These are phyloP conservation scores for Cylindroiulus punctatus DNA, from an alignment of 2,888 invertebrate genomes.

Conservation along the genomic window DNA sequence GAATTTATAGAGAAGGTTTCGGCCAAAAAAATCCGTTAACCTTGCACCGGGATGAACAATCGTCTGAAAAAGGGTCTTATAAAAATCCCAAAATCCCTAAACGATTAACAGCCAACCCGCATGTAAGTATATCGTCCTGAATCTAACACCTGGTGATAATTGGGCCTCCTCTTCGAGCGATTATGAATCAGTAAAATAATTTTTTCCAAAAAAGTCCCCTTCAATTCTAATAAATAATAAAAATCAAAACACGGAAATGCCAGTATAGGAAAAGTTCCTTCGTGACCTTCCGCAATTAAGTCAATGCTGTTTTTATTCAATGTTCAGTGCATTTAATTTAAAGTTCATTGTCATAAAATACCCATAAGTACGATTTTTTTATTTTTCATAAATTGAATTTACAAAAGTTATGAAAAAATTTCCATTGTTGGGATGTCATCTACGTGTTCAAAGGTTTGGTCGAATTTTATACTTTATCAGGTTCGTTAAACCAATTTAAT, in stretches of 20 bases:
- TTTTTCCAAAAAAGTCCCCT: neutral
- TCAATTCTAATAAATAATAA: neutral
- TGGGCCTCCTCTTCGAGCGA: neutral
- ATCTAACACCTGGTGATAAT: constrained; percentile 11
- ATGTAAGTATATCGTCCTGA: neutral
- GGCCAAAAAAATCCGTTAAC: neutral
- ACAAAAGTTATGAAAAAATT: neutral
- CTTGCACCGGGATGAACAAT: neutral
- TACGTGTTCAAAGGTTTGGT: neutral
- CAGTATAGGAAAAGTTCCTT: neutral
- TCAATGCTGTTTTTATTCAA: neutral
- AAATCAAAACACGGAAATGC: neutral
- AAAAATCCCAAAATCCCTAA: constrained; percentile 12
- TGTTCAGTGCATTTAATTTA: neutral
- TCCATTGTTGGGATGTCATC: neutral
- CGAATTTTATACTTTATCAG: neutral
- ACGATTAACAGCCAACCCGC: neutral
- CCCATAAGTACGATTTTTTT: too few species aligned
- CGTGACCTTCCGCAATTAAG: neutral
- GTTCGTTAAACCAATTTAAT: neutral
- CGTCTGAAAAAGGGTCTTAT: neutral
- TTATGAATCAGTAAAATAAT: neutral
- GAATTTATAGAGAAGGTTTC: constrained; percentile 17
- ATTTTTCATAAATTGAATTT: too few species aligned
- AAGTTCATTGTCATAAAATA: neutral